These are phyloP conservation scores for Eupithecia pulchellata DNA, from an alignment of 2,888 invertebrate species.

Conservation along the genomic window DNA sequence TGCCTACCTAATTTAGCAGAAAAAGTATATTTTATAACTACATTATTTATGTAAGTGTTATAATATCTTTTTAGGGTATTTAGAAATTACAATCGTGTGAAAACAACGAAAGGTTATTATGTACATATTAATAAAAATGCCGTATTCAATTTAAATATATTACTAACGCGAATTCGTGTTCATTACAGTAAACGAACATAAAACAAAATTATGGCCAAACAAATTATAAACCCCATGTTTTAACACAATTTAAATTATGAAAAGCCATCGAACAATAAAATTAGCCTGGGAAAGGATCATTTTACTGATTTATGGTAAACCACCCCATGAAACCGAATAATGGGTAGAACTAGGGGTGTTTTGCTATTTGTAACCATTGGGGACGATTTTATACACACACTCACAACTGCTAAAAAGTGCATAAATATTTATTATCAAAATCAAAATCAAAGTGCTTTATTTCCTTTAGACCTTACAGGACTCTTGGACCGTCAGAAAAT, in stretches of 20 bases:
- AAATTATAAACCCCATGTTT: conserved; percentile 21
- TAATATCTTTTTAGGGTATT: too few relatives aligned
- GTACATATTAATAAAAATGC: not conserved
- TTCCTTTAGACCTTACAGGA: too few relatives aligned
- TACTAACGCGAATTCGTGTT: not conserved
- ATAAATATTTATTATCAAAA: too few relatives aligned
- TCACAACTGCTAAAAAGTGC: not conserved
- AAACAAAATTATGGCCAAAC: conserved; percentile 5
- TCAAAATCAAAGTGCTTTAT: too few relatives aligned
- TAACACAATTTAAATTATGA: conserved; percentile 47
- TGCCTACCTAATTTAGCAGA: too few relatives aligned
- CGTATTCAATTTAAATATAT: not conserved
- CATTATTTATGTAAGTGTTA: too few relatives aligned
- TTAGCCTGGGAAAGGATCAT: conserved; percentile 60
- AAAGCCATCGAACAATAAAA: conserved; percentile 53
- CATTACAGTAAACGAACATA: not conserved
- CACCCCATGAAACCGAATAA: conserved; percentile 50
- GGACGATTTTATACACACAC: not conserved
- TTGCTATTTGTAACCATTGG: not conserved
- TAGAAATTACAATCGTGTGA: too few relatives aligned
- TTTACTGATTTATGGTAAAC: conserved; percentile 63
- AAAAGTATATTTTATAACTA: too few relatives aligned
- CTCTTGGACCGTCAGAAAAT: too few relatives aligned
- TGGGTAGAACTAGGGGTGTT: conserved; percentile 15
- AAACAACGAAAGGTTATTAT: too few relatives aligned